Evolutionary conservation across 2,797 vertebrate genomes (phyloP), one percentile per base, ranked within the genome.

Genomic region (Hirundo rustica): DNA sequence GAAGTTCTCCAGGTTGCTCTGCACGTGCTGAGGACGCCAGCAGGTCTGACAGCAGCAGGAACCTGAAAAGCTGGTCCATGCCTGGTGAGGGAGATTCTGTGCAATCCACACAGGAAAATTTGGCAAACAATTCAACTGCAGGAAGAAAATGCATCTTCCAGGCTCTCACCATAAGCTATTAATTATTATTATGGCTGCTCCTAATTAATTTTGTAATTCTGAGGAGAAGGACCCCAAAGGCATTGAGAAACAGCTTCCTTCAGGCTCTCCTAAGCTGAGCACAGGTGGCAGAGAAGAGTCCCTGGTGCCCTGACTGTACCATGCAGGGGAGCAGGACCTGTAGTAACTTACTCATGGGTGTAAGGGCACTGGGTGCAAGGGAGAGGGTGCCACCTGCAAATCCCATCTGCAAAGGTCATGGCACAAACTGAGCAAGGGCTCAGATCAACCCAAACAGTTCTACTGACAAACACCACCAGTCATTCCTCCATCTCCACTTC

Each of bases 21-120:
- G 26, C n/a, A 60, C 1, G 1, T 58, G 76, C 36, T 8, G 17
- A 73, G 32, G 29, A 54, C 62, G 45, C 32, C 36, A 0, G 0
- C 0, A 67, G 25, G n/a, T 22, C 18, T 34, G 73, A 77, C 53
- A 84, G 72, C 38, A 61, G 68, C n/a, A 71, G 26, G 70, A 85
- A 45, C 45, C 45, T 38, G 30, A 57, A 55, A 53, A 93, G 53
- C 55, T 82, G 51, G 11, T 51, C 58, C 11, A 4, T 6, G 27
- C 53, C 65, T 38, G 47, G 25, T 7, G 47, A 77, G 54, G 53
- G 25, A 75, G 30, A 14, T 81, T 61, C 54, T 68, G 75, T 62
- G 26, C 36, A 70, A 79, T 32, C n/a, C 53, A 58, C 34, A 40
- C 10, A 25, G 57, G 23, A 18, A 78, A 42, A 82, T 47, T 15